Evolutionary conservation across 92 coral and sea anemone genomes (phyloP).

Genomic region (Palythoa caribaeorum): DNA sequence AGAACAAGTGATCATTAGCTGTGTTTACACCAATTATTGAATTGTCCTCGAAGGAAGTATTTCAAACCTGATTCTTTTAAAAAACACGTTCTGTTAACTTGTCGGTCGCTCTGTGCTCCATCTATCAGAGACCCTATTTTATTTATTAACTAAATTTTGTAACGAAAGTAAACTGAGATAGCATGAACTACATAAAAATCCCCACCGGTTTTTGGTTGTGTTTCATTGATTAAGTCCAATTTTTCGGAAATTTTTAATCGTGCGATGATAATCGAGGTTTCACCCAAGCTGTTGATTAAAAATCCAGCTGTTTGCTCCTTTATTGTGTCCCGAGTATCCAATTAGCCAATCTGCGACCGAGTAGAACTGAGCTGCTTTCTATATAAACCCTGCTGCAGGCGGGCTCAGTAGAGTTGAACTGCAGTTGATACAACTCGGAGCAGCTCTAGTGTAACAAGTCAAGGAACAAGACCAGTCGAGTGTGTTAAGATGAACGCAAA

Average conservation of each 20-base stretch:
- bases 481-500: conserved; percentile 2
- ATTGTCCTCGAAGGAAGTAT: background rate
- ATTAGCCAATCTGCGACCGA: background rate
- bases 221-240: no score
- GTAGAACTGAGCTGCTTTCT: background rate
- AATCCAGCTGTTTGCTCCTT: background rate
- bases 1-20: no score
- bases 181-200: background rate
- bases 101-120: background rate
- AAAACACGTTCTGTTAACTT: background rate
- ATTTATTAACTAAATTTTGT: no score
- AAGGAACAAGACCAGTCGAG: background rate
- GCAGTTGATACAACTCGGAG: background rate
- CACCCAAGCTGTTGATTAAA: background rate
- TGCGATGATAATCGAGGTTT: background rate
- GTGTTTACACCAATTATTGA: no score
- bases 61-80: background rate
- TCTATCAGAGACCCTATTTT: background rate
- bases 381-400: background rate
- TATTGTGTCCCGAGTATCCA: background rate
- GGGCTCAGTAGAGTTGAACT: background rate
- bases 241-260: background rate
- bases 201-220: background rate
- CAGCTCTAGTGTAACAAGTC: background rate
- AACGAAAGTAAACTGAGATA: background rate